Evolutionary conservation across 2,888 invertebrate genomes (phyloP), one percentile per base, ranked within the genome.

Genomic region (Pandemis heparana): DNA sequence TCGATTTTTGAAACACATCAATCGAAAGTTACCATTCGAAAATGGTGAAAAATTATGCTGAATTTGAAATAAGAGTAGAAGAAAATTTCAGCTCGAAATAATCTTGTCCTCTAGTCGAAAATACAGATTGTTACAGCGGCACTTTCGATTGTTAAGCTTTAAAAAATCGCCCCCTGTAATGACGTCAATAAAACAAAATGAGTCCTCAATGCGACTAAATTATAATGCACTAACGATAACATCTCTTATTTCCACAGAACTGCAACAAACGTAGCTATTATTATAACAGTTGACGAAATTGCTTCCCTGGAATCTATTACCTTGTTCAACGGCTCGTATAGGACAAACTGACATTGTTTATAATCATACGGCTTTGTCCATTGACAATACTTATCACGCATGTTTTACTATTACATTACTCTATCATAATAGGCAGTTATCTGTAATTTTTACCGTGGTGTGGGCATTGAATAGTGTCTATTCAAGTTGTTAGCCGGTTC

Each of bases 251-350:
- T 65, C 65, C 63, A 41, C 12, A 18, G 63, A 43, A 63, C 18
- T 14, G 14, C 14, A 64, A 48, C 64, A 64, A 48, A 32, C 23
- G 64, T 8, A 64, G 64, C 32, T 65, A 65, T 64, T 64, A 64
- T 65, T 51, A 14, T 16, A 48, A 38, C 65, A 12, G 65, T 65
- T 65, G 65, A 65, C 65, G 23, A 65, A 65, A 65, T 65, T 48
- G 65, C 16, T 65, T 65, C 46, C 32, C 65, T n/a, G 10, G 64
- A 65, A 65, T 6, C 48, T 38, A 65, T 65, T 65, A 65, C 65
- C 38, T 51, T 48, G 65, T 51, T 48, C 38, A 65, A 51, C 65
- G 16, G 38, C 51, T 23, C 65, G 65, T 65, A n/a, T 48, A 48
- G 48, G 23, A 48, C 46, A 23, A 16, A 32, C 46, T 14, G 10